These are phyloP conservation scores for Takifugu flavidus DNA, from an alignment of 2,113 vertebrate species.

Conservation along the genomic window DNA sequence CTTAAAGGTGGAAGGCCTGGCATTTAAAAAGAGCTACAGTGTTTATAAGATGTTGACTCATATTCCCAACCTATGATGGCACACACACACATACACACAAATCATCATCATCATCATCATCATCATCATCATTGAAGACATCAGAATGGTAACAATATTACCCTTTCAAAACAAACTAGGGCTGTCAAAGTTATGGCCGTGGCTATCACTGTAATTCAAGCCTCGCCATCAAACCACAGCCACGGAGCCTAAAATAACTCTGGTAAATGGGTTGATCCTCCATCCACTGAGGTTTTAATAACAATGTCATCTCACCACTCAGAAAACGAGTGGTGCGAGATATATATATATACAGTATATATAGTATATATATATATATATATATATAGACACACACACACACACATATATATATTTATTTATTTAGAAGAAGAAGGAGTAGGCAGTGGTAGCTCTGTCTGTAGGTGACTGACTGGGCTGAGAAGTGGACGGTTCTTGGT, in stretches of 20 bases:
- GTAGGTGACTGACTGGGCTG: not conserved
- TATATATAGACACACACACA: no score
- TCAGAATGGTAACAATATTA: constrained; percentile 11
- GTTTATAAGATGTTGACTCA: no score
- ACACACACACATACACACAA: not conserved
- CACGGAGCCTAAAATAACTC: constrained; percentile 25
- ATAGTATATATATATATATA: not conserved
- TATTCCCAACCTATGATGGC: no score
- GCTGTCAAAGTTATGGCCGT: constrained; percentile 31
- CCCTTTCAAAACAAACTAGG: constrained; percentile 20
- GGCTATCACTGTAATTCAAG: constrained; percentile 11
- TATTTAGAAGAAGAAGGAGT: no score
- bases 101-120: not conserved
- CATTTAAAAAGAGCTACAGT: no score
- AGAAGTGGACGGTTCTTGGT: no score
- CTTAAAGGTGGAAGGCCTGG: no score
- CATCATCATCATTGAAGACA: constrained; percentile 20
- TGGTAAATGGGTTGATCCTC: constrained; percentile 28
- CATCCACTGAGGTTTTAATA: constrained; percentile 20
- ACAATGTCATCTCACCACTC: constrained; percentile 13
- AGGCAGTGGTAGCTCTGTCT: not conserved
- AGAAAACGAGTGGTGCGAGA: not conserved
- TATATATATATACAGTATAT: no score
- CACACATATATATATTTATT: no score
- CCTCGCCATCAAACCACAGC: constrained; percentile 10